Base-by-base conservation (phyloP, 2,113 vertebrate species). In the Bubalus kerabau region DNA sequence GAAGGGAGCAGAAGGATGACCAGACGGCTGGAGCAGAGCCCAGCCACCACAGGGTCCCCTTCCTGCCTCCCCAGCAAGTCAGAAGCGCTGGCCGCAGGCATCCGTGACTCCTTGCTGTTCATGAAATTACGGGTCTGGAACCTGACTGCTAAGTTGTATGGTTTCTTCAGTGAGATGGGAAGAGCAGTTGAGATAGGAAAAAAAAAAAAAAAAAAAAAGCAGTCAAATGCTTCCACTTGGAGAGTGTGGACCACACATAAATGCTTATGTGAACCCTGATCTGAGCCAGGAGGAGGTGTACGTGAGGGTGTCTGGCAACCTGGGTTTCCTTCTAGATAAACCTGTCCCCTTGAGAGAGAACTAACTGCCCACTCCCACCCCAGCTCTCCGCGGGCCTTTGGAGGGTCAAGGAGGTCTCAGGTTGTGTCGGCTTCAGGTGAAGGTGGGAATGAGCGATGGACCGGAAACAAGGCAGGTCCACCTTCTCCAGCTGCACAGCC, bases 1-100 rank as follows among this genome's bases (percentile, higher is more conserved):
- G 94, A 97, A 43, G 0, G 87, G 95, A 96, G 92, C 86, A 96
- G 96, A 87, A 97, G 97, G 8, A 43, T 21, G 54, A 80, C 3
- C 74, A 23, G 56, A 96, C 56, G 74, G 78, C 94, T 56, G 60
- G 93, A 92, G 85, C 81, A 98, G 93, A 94, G 90, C 67, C 62
- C 85, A 50, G 19, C 0, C 88, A 52, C 48, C 76, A 89, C 43
- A 87, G 95, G 60, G 94, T 24, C n/a, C 64, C 14, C 81, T 11
- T 62, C 96, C 13, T 81, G 54, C 11, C 50, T 32, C 89, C 26
- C 89, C 24, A 40, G 43, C 2, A 21, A 26, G 24, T 50, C 74
- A 9, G 40, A n/a, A 84, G 46, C 9, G 6, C 43, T 40, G n/a
- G 54, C 15, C 48, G 13, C 26, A 48, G 19, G 32, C 1, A 32